phyloP scores from a whole-genome alignment of 1,140 invertebrate species.

The Thaumetopoea pityocampa region DNA sequence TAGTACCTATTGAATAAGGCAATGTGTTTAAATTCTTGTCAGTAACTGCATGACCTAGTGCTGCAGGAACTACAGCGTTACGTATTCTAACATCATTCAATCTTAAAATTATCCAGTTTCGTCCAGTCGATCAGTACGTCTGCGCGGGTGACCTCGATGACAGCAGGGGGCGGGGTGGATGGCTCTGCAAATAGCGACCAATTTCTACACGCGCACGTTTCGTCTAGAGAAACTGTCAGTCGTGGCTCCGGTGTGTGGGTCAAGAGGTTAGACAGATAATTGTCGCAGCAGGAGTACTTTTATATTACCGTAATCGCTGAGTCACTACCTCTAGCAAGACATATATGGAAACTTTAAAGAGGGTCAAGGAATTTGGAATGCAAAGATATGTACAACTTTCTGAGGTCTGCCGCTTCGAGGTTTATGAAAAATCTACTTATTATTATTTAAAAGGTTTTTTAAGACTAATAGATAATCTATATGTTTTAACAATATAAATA shows the following conservation, averaged over 20 bases:
- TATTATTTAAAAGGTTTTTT: no score
- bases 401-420: no score
- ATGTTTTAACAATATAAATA: no score
- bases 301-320: neutral
- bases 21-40: no score
- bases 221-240: slow-evolving; percentile 19
- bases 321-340: neutral
- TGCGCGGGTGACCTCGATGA: slow-evolving; percentile 41
- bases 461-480: no score
- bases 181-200: slow-evolving; percentile 26
- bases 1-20: no score
- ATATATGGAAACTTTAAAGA: slow-evolving; percentile 1
- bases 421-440: no score
- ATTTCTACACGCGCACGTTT: slow-evolving; percentile 25
- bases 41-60: no score
- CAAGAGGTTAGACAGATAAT: slow-evolving; percentile 8
- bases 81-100: slow-evolving; percentile 1
- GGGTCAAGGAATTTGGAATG: slow-evolving; percentile 7
- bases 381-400: no score
- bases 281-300: neutral
- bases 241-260: slow-evolving; percentile 2
- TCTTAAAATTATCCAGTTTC: slow-evolving; percentile 12
- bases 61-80: no score
- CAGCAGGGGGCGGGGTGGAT: slow-evolving; percentile 24
- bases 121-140: slow-evolving; percentile 32